Conservation (phyloP, 2,113 vertebrate species). For the Mesitornis unicolor region DNA sequence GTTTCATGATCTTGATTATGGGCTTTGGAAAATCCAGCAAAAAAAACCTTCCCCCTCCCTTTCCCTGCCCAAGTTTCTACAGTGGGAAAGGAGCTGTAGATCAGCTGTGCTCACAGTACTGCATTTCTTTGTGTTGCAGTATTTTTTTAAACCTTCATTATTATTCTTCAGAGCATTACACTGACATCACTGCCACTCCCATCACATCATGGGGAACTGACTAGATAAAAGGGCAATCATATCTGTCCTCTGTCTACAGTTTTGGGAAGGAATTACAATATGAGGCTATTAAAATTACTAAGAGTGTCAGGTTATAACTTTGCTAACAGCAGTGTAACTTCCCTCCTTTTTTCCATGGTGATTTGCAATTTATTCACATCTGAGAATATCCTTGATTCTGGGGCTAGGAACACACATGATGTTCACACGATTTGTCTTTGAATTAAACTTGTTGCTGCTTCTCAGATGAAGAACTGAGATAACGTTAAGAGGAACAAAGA, state of each 20-base stretch:
- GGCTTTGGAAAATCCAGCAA: background rate
- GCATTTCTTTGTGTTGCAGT: background rate
- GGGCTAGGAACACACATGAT: background rate
- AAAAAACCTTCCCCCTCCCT: fast-evolving
- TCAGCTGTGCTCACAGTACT: background rate
- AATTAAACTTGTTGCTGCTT: constrained; percentile 2
- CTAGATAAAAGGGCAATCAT: background rate
- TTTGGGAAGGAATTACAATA: background rate
- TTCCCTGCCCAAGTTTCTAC: background rate
- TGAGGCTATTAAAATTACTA: background rate
- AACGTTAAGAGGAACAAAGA: background rate
- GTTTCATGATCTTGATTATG: background rate
- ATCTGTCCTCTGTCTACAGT: background rate
- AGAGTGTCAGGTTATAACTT: constrained; percentile 9
- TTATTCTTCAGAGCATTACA: background rate
- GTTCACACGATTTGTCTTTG: background rate
- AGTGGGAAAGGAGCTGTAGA: background rate
- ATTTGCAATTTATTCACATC: constrained; percentile 3
- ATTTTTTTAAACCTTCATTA: background rate
- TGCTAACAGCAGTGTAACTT: background rate
- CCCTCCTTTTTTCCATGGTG: background rate
- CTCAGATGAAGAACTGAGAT: constrained; percentile 30
- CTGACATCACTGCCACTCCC: background rate
- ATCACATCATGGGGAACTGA: background rate
- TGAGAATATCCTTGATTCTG: background rate